Base-by-base conservation (phyloP, 2,888 invertebrate genomes). In the Formica aserva region DNA sequence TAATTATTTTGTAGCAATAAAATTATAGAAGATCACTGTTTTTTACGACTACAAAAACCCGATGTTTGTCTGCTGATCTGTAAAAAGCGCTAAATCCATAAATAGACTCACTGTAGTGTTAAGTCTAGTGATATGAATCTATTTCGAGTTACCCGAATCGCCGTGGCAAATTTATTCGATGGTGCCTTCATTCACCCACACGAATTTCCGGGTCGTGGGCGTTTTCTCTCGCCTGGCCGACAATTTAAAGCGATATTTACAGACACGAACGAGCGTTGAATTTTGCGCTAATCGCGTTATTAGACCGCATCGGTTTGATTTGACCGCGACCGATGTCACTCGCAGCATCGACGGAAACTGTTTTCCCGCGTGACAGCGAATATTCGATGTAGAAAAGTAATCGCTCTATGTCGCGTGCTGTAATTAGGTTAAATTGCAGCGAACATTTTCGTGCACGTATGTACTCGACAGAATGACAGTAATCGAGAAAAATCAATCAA, bases 381-480 rank as follows among this genome's bases (percentile, higher is more conserved):
- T 45, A 60, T 80, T 78, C 18, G 32, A 78, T 45, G 60, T 60
- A 71, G 60, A 71, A 80, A 71, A 80, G 71, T 80, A 45, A 26
- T 55, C 26, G 60, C 60, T 60, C 29, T 77, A 41, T 6, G 41
- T 13, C 29, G 35, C 60, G 60, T 35, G n/a, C 45, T 18, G 71
- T 71, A 80, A 80, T 80, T 60, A 80, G 45, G 41, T 80, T 71
- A 80, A 80, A 80, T 60, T 80, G 60, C 32, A 71, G 35, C 26
- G 71, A 71, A 71, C 45, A 78, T 78, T 80, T 71, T 62, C 67
- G 67, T 57, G 77, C 29, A 22, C 77, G 35, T 71, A 52, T 52
- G 71, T 2, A 2, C 32, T 13, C 69, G 69, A 62, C 45, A 60
- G 1, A 35, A 11, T 41, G 32, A 52, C n/a, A 55, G 32, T 9